Conservation (phyloP, 2,888 invertebrate genomes). For the Ryuthela nishihirai region DNA sequence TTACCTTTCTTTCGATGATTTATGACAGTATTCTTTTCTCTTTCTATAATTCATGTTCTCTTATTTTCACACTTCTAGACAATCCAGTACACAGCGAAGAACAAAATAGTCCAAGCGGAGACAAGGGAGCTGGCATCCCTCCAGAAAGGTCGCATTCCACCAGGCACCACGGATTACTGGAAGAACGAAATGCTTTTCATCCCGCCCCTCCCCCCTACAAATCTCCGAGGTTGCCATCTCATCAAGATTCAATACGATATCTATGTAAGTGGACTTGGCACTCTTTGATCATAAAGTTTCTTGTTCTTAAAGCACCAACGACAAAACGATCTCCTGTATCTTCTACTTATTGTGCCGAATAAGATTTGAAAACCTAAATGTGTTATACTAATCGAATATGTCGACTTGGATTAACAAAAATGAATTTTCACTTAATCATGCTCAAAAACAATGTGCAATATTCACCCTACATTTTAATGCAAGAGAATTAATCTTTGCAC, state of each 20-base stretch:
- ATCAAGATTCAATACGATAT: constrained; percentile 91
- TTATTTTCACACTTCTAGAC: constrained; percentile 59
- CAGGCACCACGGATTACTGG: constrained; percentile 79
- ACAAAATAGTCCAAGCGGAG: constrained; percentile 80
- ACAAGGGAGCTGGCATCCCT: constrained; percentile 77
- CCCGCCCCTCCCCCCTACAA: constrained; percentile 90
- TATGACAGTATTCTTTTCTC: background rate
- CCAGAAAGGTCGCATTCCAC: constrained; percentile 72
- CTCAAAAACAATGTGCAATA: too few species aligned
- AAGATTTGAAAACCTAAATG: too few species aligned
- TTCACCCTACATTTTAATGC: too few species aligned
- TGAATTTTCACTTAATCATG: too few species aligned
- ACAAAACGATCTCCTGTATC: too few species aligned
- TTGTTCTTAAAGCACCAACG: too few species aligned
- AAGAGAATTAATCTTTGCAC: too few species aligned
- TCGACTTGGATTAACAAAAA: too few species aligned
- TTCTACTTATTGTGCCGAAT: too few species aligned
- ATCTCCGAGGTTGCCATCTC: constrained; percentile 87
- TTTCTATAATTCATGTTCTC: constrained; percentile 19
- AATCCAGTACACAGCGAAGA: constrained; percentile 80
- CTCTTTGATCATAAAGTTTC: too few species aligned
- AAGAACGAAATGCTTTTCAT: constrained; percentile 83
- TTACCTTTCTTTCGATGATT: background rate
- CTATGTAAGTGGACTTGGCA: constrained; percentile 78
- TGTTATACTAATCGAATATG: too few species aligned